These are phyloP conservation scores for Lucifuga dentata DNA, from an alignment of 2,113 vertebrate species.

Conservation along the genomic window DNA sequence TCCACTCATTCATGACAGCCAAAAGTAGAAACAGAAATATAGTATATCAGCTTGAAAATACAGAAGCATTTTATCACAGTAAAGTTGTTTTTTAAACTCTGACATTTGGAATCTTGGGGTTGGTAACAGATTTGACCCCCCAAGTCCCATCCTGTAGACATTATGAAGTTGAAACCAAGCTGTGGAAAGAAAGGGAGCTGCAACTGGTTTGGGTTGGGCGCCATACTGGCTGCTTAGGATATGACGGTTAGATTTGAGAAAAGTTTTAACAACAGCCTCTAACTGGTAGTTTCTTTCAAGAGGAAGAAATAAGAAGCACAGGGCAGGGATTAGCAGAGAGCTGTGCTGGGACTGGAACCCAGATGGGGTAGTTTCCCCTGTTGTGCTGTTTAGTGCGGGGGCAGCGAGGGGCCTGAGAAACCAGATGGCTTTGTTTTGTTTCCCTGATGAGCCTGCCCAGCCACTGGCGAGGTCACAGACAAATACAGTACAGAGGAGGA, in stretches of 20 bases:
- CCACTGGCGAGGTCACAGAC: slow-evolving; percentile 74
- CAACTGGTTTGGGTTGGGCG: slow-evolving; percentile 10
- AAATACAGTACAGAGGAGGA: slow-evolving; percentile 58
- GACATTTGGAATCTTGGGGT: slow-evolving; percentile 28
- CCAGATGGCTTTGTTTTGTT: slow-evolving; percentile 87
- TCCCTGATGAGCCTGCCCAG: slow-evolving; percentile 71
- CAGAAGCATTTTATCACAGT: slow-evolving; percentile 27
- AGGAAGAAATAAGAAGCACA: slow-evolving; percentile 5
- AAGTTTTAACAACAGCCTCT: slow-evolving; percentile 9
- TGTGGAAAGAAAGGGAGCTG: slow-evolving; percentile 2
- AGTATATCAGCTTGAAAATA: slow-evolving; percentile 31
- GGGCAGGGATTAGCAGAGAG: slow-evolving; percentile 41
- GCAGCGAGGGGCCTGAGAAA: slow-evolving; percentile 85
- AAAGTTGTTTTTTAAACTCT: slow-evolving; percentile 31
- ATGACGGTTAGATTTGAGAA: slow-evolving; percentile 1
- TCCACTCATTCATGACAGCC: slow-evolving; percentile 33
- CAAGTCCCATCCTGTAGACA: slow-evolving; percentile 17
- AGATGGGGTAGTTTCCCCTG: slow-evolving; percentile 74
- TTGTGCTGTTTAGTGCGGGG: slow-evolving; percentile 74
- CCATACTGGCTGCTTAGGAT: slow-evolving; percentile 19
- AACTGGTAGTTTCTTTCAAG: slow-evolving; percentile 26
- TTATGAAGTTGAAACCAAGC: slow-evolving; percentile 10
- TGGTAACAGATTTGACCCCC: slow-evolving; percentile 15
- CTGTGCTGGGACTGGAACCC: slow-evolving; percentile 52
- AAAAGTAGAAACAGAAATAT: slow-evolving; percentile 24